Conservation (phyloP, 2,797 vertebrate genomes). For the Sebastes trivittatus region DNA sequence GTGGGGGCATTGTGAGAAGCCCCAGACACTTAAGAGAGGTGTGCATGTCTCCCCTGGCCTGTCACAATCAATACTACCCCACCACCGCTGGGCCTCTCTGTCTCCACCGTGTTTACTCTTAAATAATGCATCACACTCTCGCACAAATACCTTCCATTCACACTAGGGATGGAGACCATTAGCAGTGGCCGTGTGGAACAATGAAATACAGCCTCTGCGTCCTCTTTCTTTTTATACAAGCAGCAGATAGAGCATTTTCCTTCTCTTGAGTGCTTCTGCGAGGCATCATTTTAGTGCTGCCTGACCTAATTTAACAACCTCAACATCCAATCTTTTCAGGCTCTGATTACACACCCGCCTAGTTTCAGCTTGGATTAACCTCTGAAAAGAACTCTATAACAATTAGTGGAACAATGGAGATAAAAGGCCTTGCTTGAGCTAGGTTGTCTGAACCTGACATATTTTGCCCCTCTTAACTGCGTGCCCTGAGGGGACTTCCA, state of each 20-base stretch:
- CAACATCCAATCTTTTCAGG: conserved; percentile 67
- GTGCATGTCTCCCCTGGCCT: conserved; percentile 74
- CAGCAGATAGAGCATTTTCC: conserved; percentile 42
- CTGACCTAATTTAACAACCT: conserved; percentile 72
- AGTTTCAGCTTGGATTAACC: conserved; percentile 70
- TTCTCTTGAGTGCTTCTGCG: conserved; percentile 50
- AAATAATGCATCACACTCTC: conserved; percentile 74
- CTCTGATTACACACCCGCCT: conserved; percentile 65
- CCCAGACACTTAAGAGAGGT: conserved; percentile 78
- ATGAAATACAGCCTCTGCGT: conserved; percentile 55
- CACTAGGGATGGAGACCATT: conserved; percentile 67
- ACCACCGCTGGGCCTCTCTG: conserved; percentile 64
- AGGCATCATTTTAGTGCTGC: conserved; percentile 64
- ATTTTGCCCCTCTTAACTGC: conserved; percentile 43
- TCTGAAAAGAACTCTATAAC: conserved; percentile 63
- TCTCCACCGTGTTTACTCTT: conserved; percentile 76
- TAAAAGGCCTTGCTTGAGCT: conserved; percentile 47
- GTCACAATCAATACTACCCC: conserved; percentile 77
- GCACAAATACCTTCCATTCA: conserved; percentile 71
- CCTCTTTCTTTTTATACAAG: conserved; percentile 47
- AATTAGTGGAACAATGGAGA: conserved; percentile 70
- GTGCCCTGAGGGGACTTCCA: conserved; percentile 33
- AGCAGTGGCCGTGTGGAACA: conserved; percentile 54
- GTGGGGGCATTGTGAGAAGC: conserved; percentile 74
- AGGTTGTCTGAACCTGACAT: conserved; percentile 58